Conservation (phyloP, 2,888 invertebrate species). For the Hanleya hanleyi region DNA sequence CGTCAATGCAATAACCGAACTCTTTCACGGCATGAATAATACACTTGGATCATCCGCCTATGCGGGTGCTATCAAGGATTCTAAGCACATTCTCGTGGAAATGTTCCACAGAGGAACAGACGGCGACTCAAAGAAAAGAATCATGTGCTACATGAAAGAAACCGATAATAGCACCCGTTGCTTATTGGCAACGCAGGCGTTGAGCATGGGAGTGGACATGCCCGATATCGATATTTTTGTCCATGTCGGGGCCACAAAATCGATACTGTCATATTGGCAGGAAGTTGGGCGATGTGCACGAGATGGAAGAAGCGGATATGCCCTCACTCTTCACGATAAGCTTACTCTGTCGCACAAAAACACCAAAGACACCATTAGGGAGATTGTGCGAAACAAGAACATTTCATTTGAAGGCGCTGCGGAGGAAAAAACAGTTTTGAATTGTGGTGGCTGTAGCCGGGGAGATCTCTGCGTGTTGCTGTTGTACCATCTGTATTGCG, state of each 20-base stretch:
- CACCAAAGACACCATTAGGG: slow-evolving; percentile 20
- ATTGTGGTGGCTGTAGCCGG: too few relatives aligned
- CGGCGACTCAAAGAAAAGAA: slow-evolving; percentile 30
- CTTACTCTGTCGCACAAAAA: slow-evolving; percentile 24
- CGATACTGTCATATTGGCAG: too few relatives aligned
- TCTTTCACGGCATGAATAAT: slow-evolving; percentile 29
- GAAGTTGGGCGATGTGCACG: slow-evolving; percentile 35
- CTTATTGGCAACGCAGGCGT: slow-evolving; percentile 34
- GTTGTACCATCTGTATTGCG: too few relatives aligned
- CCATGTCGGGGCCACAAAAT: slow-evolving; percentile 28
- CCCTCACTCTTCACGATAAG: slow-evolving; percentile 19
- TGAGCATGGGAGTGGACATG: slow-evolving; percentile 40
- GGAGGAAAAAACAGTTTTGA: too few relatives aligned
- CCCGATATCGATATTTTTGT: slow-evolving; percentile 14
- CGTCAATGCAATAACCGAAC: slow-evolving; percentile 33
- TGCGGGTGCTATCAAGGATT: slow-evolving; percentile 16
- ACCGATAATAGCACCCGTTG: too few relatives aligned
- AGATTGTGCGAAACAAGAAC: slow-evolving; percentile 8
- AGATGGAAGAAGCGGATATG: slow-evolving; percentile 22
- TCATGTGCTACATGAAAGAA: too few relatives aligned
- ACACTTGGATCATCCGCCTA: slow-evolving; percentile 26
- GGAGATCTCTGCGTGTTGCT: too few relatives aligned
- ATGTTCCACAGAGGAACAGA: slow-evolving; percentile 39
- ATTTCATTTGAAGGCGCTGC: background rate
- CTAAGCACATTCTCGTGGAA: slow-evolving; percentile 33